Evolutionary conservation across 2,113 vertebrate species (phyloP).

Genomic region (Boulengeromyrus knoepffleri): DNA sequence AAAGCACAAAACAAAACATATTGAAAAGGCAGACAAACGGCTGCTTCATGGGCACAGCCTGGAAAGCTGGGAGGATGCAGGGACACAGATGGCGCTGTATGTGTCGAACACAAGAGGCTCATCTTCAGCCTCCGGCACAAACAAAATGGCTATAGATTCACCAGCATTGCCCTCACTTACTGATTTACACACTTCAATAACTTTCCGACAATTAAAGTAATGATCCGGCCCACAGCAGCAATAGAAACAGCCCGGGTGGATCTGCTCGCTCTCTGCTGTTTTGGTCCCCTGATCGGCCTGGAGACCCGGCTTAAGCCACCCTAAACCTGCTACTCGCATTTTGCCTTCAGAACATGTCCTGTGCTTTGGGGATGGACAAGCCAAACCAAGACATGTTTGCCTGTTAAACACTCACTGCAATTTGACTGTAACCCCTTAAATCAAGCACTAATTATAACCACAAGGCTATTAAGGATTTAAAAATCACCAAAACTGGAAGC

Average conservation of each 20-base stretch:
- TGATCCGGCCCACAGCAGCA: slow-evolving; percentile 63
- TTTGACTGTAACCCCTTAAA: background rate
- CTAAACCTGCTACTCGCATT: background rate
- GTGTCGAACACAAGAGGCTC: slow-evolving; percentile 54
- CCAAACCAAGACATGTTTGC: background rate
- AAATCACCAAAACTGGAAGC: background rate
- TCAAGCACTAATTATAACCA: background rate
- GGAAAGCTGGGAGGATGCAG: slow-evolving; percentile 38
- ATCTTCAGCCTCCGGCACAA: slow-evolving; percentile 71
- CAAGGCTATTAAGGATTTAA: background rate
- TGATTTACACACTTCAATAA: slow-evolving; percentile 70
- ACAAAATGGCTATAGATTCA: slow-evolving; percentile 73
- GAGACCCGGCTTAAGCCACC: no score
- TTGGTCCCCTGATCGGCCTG: slow-evolving; percentile 20
- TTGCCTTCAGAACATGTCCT: background rate
- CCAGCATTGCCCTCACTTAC: slow-evolving; percentile 56
- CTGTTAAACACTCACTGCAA: background rate
- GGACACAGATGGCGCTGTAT: slow-evolving; percentile 39
- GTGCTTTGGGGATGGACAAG: background rate
- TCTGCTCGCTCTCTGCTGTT: slow-evolving; percentile 39
- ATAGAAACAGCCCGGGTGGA: slow-evolving; percentile 60
- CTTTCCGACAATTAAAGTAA: slow-evolving; percentile 79
- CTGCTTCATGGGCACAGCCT: slow-evolving; percentile 19
- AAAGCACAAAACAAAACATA: slow-evolving; percentile 36
- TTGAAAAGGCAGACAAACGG: slow-evolving; percentile 13